A percentile compares a stretch with the other conserved stretches of the same genome.
Conservation (phyloP, 2,888 invertebrate species). For the Anoplius nigerrimus region DNA sequence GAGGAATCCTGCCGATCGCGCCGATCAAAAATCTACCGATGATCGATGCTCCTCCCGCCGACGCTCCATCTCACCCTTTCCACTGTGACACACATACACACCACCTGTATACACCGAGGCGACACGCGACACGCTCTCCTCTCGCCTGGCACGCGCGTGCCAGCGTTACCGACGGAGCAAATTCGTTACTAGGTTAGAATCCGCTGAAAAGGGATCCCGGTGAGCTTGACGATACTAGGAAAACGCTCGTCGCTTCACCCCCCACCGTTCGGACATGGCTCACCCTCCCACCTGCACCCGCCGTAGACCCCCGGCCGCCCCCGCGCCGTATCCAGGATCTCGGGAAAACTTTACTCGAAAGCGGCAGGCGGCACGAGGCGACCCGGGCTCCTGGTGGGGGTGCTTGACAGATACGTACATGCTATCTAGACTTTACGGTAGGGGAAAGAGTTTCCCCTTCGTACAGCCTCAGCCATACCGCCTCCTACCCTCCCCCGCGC, state of each 20-base stretch:
- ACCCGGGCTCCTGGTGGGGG: constrained; percentile 25
- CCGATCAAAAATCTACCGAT: constrained; percentile 25
- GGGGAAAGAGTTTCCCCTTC: constrained; percentile 29
- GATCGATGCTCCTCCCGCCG: constrained; percentile 31
- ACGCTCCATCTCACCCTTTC: constrained; percentile 48
- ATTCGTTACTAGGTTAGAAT: constrained; percentile 60
- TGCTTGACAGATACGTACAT: constrained; percentile 49
- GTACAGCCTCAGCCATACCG: constrained; percentile 1
- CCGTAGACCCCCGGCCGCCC: constrained; percentile 23
- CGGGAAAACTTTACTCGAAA: constrained; percentile 64
- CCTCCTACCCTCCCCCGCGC: constrained; percentile 4
- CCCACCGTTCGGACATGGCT: constrained; percentile 29
- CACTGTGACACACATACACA: constrained; percentile 27
- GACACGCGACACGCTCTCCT: constrained; percentile 55
- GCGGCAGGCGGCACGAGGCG: constrained; percentile 47
- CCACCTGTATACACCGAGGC: constrained; percentile 8
- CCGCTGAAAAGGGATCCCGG: constrained; percentile 54
- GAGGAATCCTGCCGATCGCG: neutral
- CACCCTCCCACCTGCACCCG: constrained; percentile 27
- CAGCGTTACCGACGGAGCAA: constrained; percentile 57
- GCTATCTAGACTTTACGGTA: constrained; percentile 41
- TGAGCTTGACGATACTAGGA: constrained; percentile 45
- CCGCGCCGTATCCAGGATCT: constrained; percentile 57
- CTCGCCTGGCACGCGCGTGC: constrained; percentile 55
- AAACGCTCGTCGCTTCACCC: constrained; percentile 51